Evolutionary conservation across 2,797 vertebrate species (phyloP), one percentile per base, ranked within the genome.

Genomic region (Anguilla obscura): DNA sequence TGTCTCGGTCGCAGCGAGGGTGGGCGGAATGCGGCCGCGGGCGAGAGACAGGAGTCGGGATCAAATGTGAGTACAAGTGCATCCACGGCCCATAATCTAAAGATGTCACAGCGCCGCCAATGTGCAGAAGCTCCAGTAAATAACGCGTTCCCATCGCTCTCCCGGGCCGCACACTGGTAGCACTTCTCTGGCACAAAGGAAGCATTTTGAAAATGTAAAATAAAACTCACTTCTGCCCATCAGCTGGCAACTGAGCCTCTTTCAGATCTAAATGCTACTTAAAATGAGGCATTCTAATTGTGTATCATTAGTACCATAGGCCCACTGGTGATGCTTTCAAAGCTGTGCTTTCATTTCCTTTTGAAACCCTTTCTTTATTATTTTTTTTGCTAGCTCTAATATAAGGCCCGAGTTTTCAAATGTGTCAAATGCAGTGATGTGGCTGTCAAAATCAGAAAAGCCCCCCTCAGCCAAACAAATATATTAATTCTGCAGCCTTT

Each of bases 231-330:
- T 74, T 74, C 33, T 16, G 69, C 12, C 33, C 9, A 74, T 74
- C 69, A 74, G n/a, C 74, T 45, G 33, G 74, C 33, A 91, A 89
- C 92, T 90, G 91, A 89, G 33, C 87, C 88, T 87, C 76, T 92
- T 91, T 92, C 90, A 90, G 76, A 79, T 63, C 85, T 87, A 88
- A 90, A 90, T 91, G 88, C 91, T 85, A 88, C 86, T 83, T 84
- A 82, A 90, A 50, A 88, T 89, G 91, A 50, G 40, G 84, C 87
- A 84, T 90, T 18, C 14, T 27, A 82, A 58, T 40, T 58, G 52
- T 58, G 36, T 85, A 48, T 54, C 18, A 16, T 21, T 56, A 33
- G 27, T 10, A 8, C 54, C 54, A 24, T 10, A 36, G 58, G 8
- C 12, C 52, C 56, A 40, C 8, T 79, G 74, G 36, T n/a, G 9